Conservation (phyloP, 2,797 vertebrate genomes). For the Hylomyscus alleni region DNA sequence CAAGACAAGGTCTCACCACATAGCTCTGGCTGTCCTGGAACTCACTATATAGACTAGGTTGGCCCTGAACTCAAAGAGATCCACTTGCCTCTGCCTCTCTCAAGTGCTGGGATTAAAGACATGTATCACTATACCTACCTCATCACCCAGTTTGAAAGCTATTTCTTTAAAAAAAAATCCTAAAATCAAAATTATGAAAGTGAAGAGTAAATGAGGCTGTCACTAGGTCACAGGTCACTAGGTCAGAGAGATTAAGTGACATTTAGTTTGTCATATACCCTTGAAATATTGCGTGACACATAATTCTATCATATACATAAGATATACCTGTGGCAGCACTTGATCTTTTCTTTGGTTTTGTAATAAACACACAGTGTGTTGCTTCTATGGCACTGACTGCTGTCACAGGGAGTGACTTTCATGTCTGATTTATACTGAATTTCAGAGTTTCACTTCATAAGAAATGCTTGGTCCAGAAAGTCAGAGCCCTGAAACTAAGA, state of each 20-base stretch:
- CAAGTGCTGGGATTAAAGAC: too few species aligned
- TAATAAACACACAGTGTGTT: neutral
- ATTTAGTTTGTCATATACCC: neutral
- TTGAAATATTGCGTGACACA: neutral
- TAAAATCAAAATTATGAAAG: neutral
- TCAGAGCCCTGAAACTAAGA: neutral
- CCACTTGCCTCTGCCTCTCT: too few species aligned
- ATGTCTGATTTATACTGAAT: neutral
- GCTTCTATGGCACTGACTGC: neutral
- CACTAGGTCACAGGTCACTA: neutral
- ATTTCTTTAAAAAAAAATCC: neutral
- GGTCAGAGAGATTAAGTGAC: neutral
- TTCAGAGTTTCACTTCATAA: neutral
- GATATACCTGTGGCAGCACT: neutral
- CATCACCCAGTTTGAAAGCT: neutral
- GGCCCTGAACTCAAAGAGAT: too few species aligned
- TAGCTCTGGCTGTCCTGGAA: too few species aligned
- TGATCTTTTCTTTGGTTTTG: neutral
- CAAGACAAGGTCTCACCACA: too few species aligned
- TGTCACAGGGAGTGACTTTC: neutral
- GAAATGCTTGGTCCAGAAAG: neutral
- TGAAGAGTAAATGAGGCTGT: neutral
- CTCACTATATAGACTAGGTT: too few species aligned
- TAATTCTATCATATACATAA: neutral
- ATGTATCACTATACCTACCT: neutral